phyloP scores from a whole-genome alignment of 2,888 invertebrate genomes.

The Ischnus inquisitorius region DNA sequence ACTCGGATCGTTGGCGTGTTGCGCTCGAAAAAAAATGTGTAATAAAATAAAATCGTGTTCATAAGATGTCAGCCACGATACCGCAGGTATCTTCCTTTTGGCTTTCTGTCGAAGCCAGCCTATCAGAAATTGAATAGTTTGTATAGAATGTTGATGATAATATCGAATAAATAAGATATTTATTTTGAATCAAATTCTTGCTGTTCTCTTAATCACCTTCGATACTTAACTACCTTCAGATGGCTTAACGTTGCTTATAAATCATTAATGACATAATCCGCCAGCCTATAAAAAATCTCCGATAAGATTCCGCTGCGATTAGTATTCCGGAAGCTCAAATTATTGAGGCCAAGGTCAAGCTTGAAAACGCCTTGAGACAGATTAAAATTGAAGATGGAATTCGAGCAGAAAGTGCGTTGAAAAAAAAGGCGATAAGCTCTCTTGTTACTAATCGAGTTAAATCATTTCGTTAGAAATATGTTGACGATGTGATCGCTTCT shows the following conservation, averaged over 20 bases:
- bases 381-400: constrained; percentile 11
- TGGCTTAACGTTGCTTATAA: background rate
- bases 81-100: constrained; percentile 3
- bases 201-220: background rate
- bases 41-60: constrained; percentile 29
- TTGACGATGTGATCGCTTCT: background rate
- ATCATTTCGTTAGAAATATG: background rate
- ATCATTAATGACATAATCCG: background rate
- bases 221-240: constrained; percentile 3
- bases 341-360: background rate
- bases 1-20: constrained; percentile 24
- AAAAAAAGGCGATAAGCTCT: background rate
- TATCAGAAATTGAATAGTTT: background rate
- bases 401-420: constrained; percentile 12
- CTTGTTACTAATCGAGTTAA: background rate
- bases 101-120: background rate
- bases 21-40: constrained; percentile 15
- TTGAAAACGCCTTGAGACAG: background rate
- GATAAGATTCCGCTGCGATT: background rate
- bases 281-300: background rate
- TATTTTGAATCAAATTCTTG: constrained; percentile 24
- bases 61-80: constrained; percentile 21
- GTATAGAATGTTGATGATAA: constrained; percentile 23
- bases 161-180: constrained; percentile 39
- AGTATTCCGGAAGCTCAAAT: background rate